Evolutionary conservation across 2,797 vertebrate species (phyloP).

Genomic region (Gymnopithys bicolor): DNA sequence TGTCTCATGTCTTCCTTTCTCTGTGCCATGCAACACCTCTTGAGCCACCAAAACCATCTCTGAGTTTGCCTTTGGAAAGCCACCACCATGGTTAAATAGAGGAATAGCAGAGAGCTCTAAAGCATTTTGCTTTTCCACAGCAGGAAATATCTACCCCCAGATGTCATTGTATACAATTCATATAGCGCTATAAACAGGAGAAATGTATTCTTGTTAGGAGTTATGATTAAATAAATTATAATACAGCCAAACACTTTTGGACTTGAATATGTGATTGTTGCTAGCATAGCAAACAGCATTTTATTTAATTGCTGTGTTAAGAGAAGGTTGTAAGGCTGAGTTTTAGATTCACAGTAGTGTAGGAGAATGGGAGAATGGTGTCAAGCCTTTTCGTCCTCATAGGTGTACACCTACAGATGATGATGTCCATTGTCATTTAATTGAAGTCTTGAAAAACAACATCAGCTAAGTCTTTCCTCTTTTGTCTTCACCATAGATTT

Average conservation of each 20-base stretch:
- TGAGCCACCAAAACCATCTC: neutral
- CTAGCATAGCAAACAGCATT: neutral
- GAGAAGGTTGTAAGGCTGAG: neutral
- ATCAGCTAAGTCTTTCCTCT: neutral
- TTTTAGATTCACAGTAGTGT: neutral
- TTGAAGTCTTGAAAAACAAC: neutral
- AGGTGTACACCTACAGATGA: neutral
- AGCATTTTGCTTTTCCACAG: neutral
- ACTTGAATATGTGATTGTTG: neutral
- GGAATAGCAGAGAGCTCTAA: neutral
- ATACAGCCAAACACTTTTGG: neutral
- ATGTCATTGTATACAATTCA: neutral
- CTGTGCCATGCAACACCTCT: neutral
- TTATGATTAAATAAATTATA: neutral
- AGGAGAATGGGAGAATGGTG: neutral
- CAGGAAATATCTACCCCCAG: neutral
- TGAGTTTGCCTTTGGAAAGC: neutral
- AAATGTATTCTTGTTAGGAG: neutral
- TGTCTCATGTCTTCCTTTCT: neutral
- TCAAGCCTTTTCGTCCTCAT: neutral
- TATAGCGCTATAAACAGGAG: accelerated
- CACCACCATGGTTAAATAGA: neutral
- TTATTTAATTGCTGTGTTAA: neutral
- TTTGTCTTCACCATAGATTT: neutral
- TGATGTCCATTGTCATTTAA: neutral